Conservation (phyloP, 2,888 invertebrate genomes). For the Hedya salicella region DNA sequence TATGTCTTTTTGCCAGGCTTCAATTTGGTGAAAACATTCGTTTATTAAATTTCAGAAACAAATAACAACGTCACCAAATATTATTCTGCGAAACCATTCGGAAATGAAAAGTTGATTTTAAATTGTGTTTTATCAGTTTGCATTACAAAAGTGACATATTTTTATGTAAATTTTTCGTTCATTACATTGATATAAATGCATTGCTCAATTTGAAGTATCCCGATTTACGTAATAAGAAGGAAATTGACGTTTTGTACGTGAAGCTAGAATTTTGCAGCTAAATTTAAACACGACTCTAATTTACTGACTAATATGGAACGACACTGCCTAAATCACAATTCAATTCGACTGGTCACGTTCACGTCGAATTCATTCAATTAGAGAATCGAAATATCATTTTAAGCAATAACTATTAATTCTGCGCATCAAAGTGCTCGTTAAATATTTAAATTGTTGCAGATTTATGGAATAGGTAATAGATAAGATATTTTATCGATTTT, state of each 20-base stretch:
- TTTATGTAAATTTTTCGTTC: constrained; percentile 12
- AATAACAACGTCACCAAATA: constrained; percentile 4
- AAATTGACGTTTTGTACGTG: not conserved
- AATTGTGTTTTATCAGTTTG: constrained; percentile 8
- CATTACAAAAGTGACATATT: not conserved
- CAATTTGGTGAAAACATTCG: not conserved
- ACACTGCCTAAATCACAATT: not conserved
- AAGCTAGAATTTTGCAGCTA: not conserved
- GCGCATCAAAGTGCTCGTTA: not conserved
- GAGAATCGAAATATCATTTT: not conserved
- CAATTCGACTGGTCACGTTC: constrained; percentile 8
- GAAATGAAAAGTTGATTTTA: constrained; percentile 21
- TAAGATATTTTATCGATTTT: too few relatives aligned
- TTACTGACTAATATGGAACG: not conserved
- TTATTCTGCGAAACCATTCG: constrained; percentile 1
- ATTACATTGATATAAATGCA: constrained; percentile 3
- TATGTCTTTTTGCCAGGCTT: too few relatives aligned
- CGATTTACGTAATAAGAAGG: not conserved
- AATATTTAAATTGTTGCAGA: not conserved
- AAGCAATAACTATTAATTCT: not conserved
- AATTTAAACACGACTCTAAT: constrained; percentile 3
- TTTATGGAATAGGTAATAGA: not conserved
- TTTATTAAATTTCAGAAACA: constrained; percentile 8
- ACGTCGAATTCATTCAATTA: not conserved
- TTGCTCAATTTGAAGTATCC: constrained; percentile 3